Percentiles rank a stretch among this genome's conserved stretches.
Conservation (phyloP, 2,113 vertebrate species). For the Anguilla rostrata region DNA sequence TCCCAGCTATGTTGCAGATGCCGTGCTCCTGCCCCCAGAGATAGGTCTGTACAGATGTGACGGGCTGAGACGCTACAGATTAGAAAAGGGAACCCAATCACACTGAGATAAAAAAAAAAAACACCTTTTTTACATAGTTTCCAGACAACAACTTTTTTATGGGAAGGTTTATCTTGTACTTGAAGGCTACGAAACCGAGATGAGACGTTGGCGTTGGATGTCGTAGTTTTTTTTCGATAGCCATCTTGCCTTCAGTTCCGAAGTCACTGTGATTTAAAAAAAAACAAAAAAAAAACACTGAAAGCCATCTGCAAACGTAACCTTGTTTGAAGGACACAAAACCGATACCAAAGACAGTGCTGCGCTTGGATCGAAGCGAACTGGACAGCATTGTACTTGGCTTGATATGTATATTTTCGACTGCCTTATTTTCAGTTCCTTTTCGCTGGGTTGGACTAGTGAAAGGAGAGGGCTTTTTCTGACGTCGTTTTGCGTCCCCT, state of each 20-base stretch:
- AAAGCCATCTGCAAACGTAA: not conserved
- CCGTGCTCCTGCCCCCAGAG: not conserved
- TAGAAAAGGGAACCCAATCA: conserved; percentile 7
- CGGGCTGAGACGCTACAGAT: not conserved
- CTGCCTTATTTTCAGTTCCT: not conserved
- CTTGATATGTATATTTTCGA: not conserved
- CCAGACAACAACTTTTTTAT: conserved; percentile 10
- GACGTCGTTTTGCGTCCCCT: not conserved
- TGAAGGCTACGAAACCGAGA: not conserved
- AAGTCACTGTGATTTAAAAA: not conserved
- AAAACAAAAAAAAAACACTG: not conserved
- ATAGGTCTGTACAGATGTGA: not conserved
- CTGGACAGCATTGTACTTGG: not conserved
- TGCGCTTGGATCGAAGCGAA: not conserved
- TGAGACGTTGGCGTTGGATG: not conserved
- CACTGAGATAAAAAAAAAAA: conserved; percentile 3
- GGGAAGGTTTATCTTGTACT: not conserved
- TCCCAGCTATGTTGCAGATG: not conserved
- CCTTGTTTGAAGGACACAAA: conserved; percentile 6
- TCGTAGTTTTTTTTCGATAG: not conserved
- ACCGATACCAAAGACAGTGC: not conserved
- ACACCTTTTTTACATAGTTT: conserved; percentile 31
- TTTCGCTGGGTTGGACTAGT: not conserved
- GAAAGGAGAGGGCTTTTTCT: not conserved
- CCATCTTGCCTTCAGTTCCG: not conserved